A percentile compares a stretch with the other conserved stretches of the same genome.
These are phyloP conservation scores for Puffinus mauretanicus DNA, from an alignment of 2,113 vertebrate species.

Conservation along the genomic window DNA sequence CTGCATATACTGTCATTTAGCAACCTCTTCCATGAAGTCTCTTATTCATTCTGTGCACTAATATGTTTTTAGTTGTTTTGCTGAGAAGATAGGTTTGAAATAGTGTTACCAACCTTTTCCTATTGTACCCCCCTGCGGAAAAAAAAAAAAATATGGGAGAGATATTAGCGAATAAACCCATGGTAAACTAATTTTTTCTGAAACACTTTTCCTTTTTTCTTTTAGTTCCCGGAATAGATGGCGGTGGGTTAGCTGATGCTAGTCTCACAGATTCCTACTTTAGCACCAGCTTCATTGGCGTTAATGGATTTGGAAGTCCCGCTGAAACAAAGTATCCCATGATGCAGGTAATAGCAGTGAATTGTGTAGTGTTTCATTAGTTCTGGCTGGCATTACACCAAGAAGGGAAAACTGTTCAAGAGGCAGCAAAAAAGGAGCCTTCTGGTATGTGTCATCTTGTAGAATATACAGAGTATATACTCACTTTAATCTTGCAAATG, in stretches of 20 bases:
- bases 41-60: background rate
- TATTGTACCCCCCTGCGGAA: background rate
- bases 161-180: background rate
- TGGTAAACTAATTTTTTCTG: background rate
- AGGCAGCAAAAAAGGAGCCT: background rate
- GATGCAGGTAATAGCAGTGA: slow-evolving; percentile 89
- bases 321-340: slow-evolving; percentile 95
- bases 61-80: background rate
- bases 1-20: background rate
- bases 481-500: background rate
- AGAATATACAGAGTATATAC: background rate
- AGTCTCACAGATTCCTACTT: slow-evolving; percentile 98
- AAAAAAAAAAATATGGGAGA: background rate
- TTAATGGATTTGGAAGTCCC: slow-evolving; percentile 98
- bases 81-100: background rate
- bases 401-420: background rate
- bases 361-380: background rate
- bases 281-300: slow-evolving; percentile 98
- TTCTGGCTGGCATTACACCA: background rate
- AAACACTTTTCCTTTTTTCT: slow-evolving; percentile 40
- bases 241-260: slow-evolving; percentile 85
- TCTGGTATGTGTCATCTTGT: background rate
- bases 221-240: slow-evolving; percentile 94
- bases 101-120: background rate
- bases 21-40: background rate